These are phyloP conservation scores for Trididemnum clinides DNA, from an alignment of 23 tunicate genomes.

Conservation along the genomic window DNA sequence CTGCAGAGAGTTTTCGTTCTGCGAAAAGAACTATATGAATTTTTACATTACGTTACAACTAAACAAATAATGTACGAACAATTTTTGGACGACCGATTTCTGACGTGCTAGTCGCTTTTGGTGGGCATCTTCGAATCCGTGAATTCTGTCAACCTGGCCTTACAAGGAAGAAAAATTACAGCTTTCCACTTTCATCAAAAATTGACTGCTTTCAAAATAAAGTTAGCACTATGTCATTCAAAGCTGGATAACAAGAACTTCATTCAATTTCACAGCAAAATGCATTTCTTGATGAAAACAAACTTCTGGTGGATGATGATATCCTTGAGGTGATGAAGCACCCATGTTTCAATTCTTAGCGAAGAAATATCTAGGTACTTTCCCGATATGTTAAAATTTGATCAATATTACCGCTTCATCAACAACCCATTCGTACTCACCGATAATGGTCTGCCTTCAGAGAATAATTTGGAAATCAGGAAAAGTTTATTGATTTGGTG, in stretches of 20 bases:
- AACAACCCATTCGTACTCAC: constrained; percentile 26
- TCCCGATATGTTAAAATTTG: background rate
- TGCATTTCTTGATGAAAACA: too few species aligned
- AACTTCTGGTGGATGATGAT: too few species aligned
- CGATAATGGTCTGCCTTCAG: constrained; percentile 39
- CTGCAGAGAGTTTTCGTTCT: constrained; percentile 9
- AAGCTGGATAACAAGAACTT: too few species aligned
- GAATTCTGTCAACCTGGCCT: too few species aligned
- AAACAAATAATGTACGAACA: too few species aligned
- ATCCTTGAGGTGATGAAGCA: too few species aligned
- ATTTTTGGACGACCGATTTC: background rate
- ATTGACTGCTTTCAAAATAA: background rate
- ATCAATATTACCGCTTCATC: constrained; percentile 9
- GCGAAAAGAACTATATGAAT: background rate
- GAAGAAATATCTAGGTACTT: too few species aligned
- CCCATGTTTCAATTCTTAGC: constrained; percentile 26
- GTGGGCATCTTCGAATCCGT: background rate
- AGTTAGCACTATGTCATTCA: background rate
- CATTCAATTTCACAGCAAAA: constrained; percentile 13
- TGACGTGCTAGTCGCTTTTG: background rate
- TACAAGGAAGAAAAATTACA: too few species aligned
- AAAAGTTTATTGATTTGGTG: constrained; percentile 54
- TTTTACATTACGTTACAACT: background rate
- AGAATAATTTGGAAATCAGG: constrained; percentile 23
- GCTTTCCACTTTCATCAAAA: background rate